Evolutionary conservation across 2,797 vertebrate species (phyloP), one percentile per base, ranked within the genome.

Genomic region (Coregonus ussuriensis): DNA sequence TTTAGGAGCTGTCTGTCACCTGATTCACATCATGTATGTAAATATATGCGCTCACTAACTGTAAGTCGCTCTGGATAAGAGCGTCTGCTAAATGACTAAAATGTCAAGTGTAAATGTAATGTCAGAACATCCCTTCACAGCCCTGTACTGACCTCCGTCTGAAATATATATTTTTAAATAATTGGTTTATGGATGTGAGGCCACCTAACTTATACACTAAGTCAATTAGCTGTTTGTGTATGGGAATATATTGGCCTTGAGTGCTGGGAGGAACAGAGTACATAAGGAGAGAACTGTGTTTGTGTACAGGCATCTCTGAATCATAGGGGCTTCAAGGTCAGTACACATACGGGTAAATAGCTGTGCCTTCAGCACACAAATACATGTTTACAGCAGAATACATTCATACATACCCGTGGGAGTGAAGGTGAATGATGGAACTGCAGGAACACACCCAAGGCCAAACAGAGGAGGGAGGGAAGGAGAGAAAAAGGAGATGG

Each of bases 401-500:
- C 68, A 31, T 31, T 3, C 0, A 21, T 29, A 88, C 91, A 87
- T 96, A 98, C 97, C 97, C 97, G 97, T 96, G 84, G 97, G 97
- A 90, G 97, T 98, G 89, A 98, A 98, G 91, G 97, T 98, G 93
- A 98, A 98, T 84, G 97, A 98, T 76, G 97, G 97, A 89, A 98
- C 97, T 98, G 96, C 89, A 95, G 94, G 65, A 75, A 51, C 16
- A 66, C 7, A 16, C 37, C 37, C 25, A 68, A 37, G 31, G 37
- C 33, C 41, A 78, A n/a, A 14, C 37, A 16, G 16, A n/a, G 31
- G 15, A 18, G 18, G 70, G 52, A 68, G 13, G 71, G 13, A 56
- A 25, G 53, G 25, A 74, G 18, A 74, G 75, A 25, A 2, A 4
- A n/a, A 56, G 4, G 5, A 52, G 14, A 31, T 41, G 7, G 51